Evolutionary conservation across 1,140 invertebrate species (phyloP).

Genomic region (Zaprionus nigranus): DNA sequence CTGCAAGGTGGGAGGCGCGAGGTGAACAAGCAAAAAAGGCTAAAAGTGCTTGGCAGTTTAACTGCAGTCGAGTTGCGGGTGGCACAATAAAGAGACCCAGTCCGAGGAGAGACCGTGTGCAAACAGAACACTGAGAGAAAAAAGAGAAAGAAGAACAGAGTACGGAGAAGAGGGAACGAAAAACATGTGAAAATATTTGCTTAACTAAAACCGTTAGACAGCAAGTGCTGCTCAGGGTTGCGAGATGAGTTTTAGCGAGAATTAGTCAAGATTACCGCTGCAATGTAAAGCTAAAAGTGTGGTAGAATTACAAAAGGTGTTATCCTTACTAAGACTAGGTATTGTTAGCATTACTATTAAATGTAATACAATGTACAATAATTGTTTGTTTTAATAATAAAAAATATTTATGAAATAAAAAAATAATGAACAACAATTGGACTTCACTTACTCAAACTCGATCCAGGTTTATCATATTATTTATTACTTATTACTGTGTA

Average conservation of each 20-base stretch:
- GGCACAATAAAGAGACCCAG: slow-evolving; percentile 22
- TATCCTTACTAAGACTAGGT: neutral
- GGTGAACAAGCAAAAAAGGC: slow-evolving; percentile 24
- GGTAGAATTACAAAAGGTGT: neutral
- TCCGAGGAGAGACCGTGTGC: slow-evolving; percentile 5
- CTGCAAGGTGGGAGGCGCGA: slow-evolving; percentile 5
- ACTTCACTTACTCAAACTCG: too few species aligned
- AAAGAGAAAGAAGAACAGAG: neutral
- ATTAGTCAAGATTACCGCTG: slow-evolving; percentile 3
- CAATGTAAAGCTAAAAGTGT: neutral
- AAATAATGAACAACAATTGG: too few species aligned
- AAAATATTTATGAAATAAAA: too few species aligned
- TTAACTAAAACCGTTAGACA: slow-evolving; percentile 2
- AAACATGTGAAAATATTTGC: neutral
- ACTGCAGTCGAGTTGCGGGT: slow-evolving; percentile 58
- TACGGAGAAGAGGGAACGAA: neutral
- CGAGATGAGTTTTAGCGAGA: neutral
- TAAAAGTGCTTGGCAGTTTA: slow-evolving; percentile 50
- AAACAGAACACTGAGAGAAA: slow-evolving; percentile 42
- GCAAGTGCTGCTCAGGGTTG: neutral
- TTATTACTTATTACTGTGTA: too few species aligned
- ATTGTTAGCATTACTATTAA: too few species aligned
- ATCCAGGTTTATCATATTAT: too few species aligned
- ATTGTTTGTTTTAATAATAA: too few species aligned
- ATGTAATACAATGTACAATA: too few species aligned